Evolutionary conservation across 2,113 vertebrate species (phyloP), one percentile per base, ranked within the genome.

Genomic region (Panthera leo): DNA sequence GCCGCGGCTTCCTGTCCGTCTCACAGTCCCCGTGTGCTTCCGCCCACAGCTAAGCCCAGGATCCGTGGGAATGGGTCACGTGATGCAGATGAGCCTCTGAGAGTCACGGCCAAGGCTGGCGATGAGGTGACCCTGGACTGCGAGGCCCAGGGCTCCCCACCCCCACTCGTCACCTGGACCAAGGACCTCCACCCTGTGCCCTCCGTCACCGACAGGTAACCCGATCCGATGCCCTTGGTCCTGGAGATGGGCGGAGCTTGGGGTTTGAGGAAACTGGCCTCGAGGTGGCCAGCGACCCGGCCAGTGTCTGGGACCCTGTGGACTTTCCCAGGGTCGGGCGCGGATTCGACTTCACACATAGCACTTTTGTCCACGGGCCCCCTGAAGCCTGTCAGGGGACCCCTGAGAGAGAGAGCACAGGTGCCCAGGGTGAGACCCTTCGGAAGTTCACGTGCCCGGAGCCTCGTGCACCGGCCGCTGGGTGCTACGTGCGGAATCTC

Each of bases 41-140:
- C 34, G 9, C 83, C 80, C 1, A 61, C 97, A 99, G 99, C 99
- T 0, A 98, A 99, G 97, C 99, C 99, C 95, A 99, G 92, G 96
- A 99, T 99, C 95, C 97, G 36, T 0, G 96, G 97, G 88, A 98
- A 89, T 0, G 97, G 95, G 97, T 98, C 98, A 0, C 92, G 95
- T 1, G 96, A 98, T 34, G 80, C 73, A 0, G 95, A 95, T 0
- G 84, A 93, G 36, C 97, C 98, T 3, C 86, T 99, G 68, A 97
- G 96, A 34, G 90, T 99, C 98, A 98, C 98, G 0, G 99, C 98
- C 14, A 98, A 98, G 85, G 98, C 98, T 14, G 99, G 99, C 1
- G 98, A 99, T 14, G 99, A 99, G 96, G 98, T 99, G 93, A 99
- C 99, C 67, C 98, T 99, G 68, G 99, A 99, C 61, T 99, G 99